phyloP scores from a whole-genome alignment of 2,888 invertebrate genomes.

The Blera fallax region DNA sequence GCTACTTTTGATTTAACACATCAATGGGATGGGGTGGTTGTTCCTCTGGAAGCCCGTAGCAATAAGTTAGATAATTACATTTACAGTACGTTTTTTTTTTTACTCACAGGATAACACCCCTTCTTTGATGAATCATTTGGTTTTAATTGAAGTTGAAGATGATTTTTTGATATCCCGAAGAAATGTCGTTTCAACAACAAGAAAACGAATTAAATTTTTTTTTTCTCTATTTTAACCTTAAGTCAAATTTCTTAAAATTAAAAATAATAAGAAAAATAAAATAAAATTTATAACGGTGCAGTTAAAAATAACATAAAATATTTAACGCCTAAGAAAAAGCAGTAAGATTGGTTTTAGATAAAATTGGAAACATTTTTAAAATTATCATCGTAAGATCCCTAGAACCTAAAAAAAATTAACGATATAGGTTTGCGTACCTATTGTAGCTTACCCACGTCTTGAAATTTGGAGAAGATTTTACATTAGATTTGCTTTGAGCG shows the following conservation, averaged over 20 bases:
- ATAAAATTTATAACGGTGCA: constrained; percentile 61
- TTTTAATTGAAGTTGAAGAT: constrained; percentile 29
- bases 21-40: constrained; percentile 30
- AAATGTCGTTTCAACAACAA: constrained; percentile 57
- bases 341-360: constrained; percentile 23
- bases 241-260: constrained; percentile 24
- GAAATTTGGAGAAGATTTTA: no score
- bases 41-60: constrained; percentile 58
- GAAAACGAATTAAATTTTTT: constrained; percentile 45
- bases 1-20: constrained; percentile 47
- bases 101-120: constrained; percentile 91
- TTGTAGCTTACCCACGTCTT: no score
- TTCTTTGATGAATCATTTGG: constrained; percentile 80
- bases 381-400: no score
- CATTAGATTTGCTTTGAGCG: no score
- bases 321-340: constrained; percentile 49
- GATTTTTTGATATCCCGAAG: constrained; percentile 11
- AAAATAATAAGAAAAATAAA: constrained; percentile 18
- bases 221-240: constrained; percentile 19
- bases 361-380: neutral
- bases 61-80: constrained; percentile 47
- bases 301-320: constrained; percentile 42
- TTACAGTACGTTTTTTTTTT: constrained; percentile 30
- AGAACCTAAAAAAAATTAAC: neutral
- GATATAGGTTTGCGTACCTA: neutral